phyloP scores from a whole-genome alignment of 2,888 invertebrate species.

The Linhomoeus sp. region DNA sequence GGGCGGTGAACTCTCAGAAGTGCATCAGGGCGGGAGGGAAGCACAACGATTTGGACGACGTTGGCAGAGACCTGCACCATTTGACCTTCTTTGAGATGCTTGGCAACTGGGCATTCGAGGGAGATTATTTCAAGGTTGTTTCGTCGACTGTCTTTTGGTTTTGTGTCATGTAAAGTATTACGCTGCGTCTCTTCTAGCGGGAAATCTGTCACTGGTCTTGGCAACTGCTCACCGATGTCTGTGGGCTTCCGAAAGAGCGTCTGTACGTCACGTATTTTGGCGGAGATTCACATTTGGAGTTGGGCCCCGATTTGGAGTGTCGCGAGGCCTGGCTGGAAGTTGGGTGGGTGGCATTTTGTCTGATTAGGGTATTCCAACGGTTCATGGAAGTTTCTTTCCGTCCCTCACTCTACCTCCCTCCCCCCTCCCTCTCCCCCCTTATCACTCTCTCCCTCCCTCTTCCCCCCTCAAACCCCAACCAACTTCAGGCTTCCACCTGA shows the following conservation, averaged over 20 bases:
- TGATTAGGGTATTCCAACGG: too few relatives aligned
- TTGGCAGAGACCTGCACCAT: conserved; percentile 97
- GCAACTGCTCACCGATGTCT: conserved; percentile 65
- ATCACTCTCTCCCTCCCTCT: too few relatives aligned
- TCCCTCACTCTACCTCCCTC: too few relatives aligned
- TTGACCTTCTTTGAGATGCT: conserved; percentile 99
- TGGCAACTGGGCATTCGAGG: conserved; percentile 97
- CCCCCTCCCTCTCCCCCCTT: too few relatives aligned
- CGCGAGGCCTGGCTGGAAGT: conserved; percentile 52
- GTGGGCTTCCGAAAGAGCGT: conserved; percentile 55
- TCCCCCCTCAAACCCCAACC: too few relatives aligned
- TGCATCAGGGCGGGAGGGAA: conserved; percentile 90
- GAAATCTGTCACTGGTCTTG: conserved; percentile 94
- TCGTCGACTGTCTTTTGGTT: too few relatives aligned
- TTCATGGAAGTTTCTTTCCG: too few relatives aligned
- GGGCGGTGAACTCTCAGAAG: conserved; percentile 88
- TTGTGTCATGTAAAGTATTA: too few relatives aligned
- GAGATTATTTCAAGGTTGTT: conserved; percentile 92
- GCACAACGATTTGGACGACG: conserved; percentile 98
- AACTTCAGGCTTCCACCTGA: too few relatives aligned
- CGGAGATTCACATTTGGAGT: conserved; percentile 54
- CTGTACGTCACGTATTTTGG: conserved; percentile 98
- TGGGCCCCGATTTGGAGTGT: conserved; percentile 65
- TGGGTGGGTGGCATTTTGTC: too few relatives aligned
- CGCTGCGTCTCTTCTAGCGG: conserved; percentile 42